phyloP scores from a whole-genome alignment of 2,113 vertebrate genomes.

The Pimephales promelas region DNA sequence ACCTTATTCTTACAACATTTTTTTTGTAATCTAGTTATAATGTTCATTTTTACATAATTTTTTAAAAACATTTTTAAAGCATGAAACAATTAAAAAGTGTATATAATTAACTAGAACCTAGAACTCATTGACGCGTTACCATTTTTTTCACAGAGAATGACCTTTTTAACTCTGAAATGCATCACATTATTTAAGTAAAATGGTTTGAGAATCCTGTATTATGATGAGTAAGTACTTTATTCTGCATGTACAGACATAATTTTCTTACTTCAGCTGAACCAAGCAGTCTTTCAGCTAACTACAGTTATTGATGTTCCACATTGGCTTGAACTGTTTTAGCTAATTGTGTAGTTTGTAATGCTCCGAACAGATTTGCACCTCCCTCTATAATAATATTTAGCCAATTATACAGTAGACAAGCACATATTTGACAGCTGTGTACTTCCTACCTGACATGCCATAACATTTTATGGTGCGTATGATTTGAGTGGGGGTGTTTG shows the following conservation, averaged over 20 bases:
- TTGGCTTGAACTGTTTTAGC: background rate
- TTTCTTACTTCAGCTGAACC: background rate
- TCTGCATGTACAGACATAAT: slow-evolving; percentile 1
- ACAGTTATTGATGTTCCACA: background rate
- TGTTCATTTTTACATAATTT: background rate
- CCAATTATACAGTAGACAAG: slow-evolving; percentile 46
- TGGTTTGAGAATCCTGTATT: background rate
- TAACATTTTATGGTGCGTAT: slow-evolving; percentile 69
- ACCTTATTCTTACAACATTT: too few relatives aligned
- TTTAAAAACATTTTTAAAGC: background rate
- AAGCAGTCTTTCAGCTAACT: background rate
- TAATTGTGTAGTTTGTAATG: background rate
- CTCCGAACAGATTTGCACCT: background rate
- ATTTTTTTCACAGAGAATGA: background rate
- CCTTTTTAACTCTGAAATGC: background rate
- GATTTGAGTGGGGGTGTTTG: slow-evolving; percentile 72
- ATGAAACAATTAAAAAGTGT: background rate
- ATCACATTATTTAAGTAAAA: background rate
- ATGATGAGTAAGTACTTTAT: background rate
- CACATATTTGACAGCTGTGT: slow-evolving; percentile 56
- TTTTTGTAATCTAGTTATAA: background rate
- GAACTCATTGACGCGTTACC: background rate
- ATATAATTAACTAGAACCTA: background rate
- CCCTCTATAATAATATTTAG: background rate
- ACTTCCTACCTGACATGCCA: slow-evolving; percentile 65